A percentile compares a stretch with the other conserved stretches of the same genome.
Evolutionary conservation across 2,797 vertebrate species (phyloP).

Genomic region (Limosa lapponica): DNA sequence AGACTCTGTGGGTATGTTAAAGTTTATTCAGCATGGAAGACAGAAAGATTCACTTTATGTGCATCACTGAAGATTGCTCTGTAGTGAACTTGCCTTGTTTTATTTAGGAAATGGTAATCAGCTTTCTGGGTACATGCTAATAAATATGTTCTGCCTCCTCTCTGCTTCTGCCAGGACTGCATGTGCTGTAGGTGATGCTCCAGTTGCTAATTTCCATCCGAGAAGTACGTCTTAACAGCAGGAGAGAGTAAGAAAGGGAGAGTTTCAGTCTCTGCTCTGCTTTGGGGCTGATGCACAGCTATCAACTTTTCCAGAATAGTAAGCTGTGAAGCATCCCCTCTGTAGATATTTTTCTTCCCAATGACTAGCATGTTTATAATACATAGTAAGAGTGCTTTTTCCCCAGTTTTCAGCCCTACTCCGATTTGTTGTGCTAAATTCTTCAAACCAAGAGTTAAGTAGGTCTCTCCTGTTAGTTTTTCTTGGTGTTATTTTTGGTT

Average conservation of each 20-base stretch:
- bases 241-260: neutral
- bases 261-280: neutral
- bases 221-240: neutral
- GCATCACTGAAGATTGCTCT: neutral
- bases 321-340: neutral
- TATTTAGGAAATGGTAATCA: neutral
- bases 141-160: neutral
- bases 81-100: neutral
- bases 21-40: neutral
- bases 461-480: neutral
- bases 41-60: neutral
- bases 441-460: neutral
- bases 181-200: neutral
- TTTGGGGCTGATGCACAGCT: neutral
- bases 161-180: neutral
- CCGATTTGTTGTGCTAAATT: fast-evolving
- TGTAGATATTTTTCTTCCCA: neutral
- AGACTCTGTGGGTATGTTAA: neutral
- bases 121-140: neutral
- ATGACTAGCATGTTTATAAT: neutral
- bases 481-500: neutral
- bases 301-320: neutral
- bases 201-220: neutral
- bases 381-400: neutral
- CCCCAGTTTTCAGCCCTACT: neutral